Base-by-base conservation (phyloP, 2,797 vertebrate genomes). In the Microhierax caerulescens region DNA sequence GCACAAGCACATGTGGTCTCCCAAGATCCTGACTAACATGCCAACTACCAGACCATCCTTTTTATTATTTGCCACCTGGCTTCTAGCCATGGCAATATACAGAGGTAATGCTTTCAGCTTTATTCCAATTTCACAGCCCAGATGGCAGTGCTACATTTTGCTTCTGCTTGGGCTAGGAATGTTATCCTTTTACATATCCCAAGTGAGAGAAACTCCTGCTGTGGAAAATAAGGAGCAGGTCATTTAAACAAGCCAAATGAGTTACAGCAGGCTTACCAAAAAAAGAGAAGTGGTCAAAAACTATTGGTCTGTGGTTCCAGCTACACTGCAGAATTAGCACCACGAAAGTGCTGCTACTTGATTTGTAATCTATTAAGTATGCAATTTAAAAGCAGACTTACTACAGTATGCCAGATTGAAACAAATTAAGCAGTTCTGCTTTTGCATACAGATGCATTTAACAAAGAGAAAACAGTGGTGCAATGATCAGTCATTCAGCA, bases 101-200 rank as follows among this genome's bases (percentile, higher is more conserved):
- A 57, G 82, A 91, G 79, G 73, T 90, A 91, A 95, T 0, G 0
- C 76, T 88, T 91, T 78, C 90, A 89, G 88, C 47, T 94, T 94
- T 83, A 93, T 88, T 95, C 76, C 79, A 92, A 50, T 94, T 93
- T 96, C 73, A 93, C 88, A 96, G 85, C 79, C 82, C 95, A 95
- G 95, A 93, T 90, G 95, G 85, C 65, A 95, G 65, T 36, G 56
- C 68, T 87, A 85, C 64, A 50, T 93, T 94, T 83, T 95, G 89
- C 76, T 90, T 96, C 78, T 89, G 57, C 87, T 74, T 85, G 54
- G 51, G 24, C 73, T 88, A 91, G 65, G 75, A 91, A 95, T 57
- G 57, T 94, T 93, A 92, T 64, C 75, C 81, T 87, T 94, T 83
- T 83, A 88, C 72, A 86, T 81, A 75, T 86, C 79, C 83, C 94